These are phyloP conservation scores for Ennomos quercinarius DNA, from an alignment of 2,888 invertebrate genomes.

Conservation along the genomic window DNA sequence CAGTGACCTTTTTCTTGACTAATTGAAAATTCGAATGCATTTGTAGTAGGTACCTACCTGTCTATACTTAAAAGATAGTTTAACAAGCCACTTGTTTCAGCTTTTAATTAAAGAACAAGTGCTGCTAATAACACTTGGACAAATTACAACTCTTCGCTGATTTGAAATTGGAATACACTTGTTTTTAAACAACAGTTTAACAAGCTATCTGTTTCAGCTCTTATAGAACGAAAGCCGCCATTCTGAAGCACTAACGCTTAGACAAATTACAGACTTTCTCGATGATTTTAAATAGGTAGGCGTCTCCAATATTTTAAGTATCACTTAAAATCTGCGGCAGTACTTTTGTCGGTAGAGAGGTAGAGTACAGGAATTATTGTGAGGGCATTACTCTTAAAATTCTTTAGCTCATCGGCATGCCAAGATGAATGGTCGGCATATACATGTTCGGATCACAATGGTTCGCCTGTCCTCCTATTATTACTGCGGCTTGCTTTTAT, in stretches of 20 bases:
- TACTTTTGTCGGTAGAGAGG: slow-evolving; percentile 24
- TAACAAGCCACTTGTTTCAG: no score
- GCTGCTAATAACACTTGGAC: no score
- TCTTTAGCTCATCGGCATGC: slow-evolving; percentile 60
- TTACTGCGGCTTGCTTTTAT: slow-evolving; percentile 69
- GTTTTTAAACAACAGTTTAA: not conserved
- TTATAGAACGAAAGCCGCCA: not conserved
- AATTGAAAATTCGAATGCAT: no score
- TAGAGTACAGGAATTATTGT: slow-evolving; percentile 59
- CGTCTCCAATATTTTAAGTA: slow-evolving; percentile 35
- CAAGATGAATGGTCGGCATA: slow-evolving; percentile 66
- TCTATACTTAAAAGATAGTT: no score
- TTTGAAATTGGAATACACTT: not conserved
- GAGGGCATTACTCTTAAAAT: slow-evolving; percentile 61
- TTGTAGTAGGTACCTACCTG: no score
- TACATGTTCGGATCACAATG: slow-evolving; percentile 65
- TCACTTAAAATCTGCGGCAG: slow-evolving; percentile 26
- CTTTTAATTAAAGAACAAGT: no score
- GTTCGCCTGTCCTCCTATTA: slow-evolving; percentile 70
- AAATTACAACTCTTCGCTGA: no score
- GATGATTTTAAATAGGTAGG: slow-evolving; percentile 29
- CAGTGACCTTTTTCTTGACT: no score
- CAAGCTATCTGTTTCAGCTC: slow-evolving; percentile 5
- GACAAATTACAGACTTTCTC: slow-evolving; percentile 23
- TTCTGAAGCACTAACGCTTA: slow-evolving; percentile 15